Conservation (phyloP, 2,888 invertebrate species). For the Omphaloscelis lunosa region DNA sequence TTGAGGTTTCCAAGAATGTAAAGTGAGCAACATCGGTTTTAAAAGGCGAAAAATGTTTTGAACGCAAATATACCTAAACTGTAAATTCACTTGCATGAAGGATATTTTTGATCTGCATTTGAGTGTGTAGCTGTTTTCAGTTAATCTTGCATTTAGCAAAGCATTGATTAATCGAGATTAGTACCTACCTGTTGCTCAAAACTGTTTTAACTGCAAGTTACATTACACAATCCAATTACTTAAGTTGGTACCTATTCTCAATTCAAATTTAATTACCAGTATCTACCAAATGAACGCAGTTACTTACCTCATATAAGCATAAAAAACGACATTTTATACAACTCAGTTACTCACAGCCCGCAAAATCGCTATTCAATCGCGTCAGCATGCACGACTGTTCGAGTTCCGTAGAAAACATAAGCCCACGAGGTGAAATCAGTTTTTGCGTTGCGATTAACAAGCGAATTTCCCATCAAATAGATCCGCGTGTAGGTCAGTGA, state of each 20-base stretch:
- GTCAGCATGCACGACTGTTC: conserved; percentile 30
- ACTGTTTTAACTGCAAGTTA: too few relatives aligned
- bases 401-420: conserved; percentile 33
- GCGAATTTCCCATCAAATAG: conserved; percentile 77
- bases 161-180: background rate
- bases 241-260: background rate
- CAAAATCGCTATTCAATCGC: conserved; percentile 28
- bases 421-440: conserved; percentile 57
- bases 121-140: background rate
- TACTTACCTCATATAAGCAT: background rate
- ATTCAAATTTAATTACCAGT: background rate
- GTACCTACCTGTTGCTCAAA: background rate
- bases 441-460: conserved; percentile 70
- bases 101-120: background rate
- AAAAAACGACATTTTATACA: background rate
- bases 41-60: background rate
- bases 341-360: conserved; percentile 7
- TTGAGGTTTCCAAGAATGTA: conserved; percentile 19
- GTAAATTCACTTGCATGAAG: background rate
- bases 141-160: background rate
- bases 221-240: background rate
- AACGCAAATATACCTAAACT: background rate
- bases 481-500: conserved; percentile 78
- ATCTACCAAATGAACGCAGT: background rate
- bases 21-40: background rate